phyloP scores from a whole-genome alignment of 1,140 invertebrate genomes.

The Nomia melanderi region DNA sequence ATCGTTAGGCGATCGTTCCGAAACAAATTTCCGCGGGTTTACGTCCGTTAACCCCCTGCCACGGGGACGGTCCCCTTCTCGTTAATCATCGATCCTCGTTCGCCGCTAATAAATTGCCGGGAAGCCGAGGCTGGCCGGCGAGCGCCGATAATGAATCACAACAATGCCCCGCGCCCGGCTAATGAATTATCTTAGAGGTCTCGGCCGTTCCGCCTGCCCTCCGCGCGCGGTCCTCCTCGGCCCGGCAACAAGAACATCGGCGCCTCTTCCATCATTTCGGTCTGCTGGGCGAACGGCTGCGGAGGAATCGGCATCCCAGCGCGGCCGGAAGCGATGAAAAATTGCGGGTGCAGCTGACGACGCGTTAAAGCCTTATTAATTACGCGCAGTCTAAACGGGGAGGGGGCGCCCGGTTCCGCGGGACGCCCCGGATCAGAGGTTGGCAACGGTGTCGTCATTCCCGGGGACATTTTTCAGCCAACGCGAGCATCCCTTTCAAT shows the following conservation, averaged over 20 bases:
- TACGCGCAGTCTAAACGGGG: constrained; percentile 45
- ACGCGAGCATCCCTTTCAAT: neutral
- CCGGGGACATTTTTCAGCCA: constrained; percentile 8
- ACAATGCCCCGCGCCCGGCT: constrained; percentile 48
- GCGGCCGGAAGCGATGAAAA: constrained; percentile 54
- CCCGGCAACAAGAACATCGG: constrained; percentile 60
- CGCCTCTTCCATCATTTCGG: constrained; percentile 65
- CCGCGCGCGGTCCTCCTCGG: constrained; percentile 14
- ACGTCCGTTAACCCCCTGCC: neutral
- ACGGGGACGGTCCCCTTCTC: neutral
- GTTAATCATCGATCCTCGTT: constrained; percentile 42
- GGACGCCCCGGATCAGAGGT: neutral
- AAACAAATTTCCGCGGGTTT: constrained; percentile 11
- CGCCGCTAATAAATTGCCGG: constrained; percentile 41
- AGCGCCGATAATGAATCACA: constrained; percentile 50
- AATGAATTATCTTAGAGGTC: constrained; percentile 59
- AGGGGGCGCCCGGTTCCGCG: neutral
- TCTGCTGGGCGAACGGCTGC: constrained; percentile 41
- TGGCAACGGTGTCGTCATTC: neutral
- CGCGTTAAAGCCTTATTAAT: constrained; percentile 67
- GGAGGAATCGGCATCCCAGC: constrained; percentile 38
- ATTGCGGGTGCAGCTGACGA: constrained; percentile 66
- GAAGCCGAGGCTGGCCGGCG: constrained; percentile 5
- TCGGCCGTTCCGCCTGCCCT: neutral
- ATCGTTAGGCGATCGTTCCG: neutral